Conservation (phyloP, 1,140 invertebrate genomes). For the Drosophila equinoxialis region DNA sequence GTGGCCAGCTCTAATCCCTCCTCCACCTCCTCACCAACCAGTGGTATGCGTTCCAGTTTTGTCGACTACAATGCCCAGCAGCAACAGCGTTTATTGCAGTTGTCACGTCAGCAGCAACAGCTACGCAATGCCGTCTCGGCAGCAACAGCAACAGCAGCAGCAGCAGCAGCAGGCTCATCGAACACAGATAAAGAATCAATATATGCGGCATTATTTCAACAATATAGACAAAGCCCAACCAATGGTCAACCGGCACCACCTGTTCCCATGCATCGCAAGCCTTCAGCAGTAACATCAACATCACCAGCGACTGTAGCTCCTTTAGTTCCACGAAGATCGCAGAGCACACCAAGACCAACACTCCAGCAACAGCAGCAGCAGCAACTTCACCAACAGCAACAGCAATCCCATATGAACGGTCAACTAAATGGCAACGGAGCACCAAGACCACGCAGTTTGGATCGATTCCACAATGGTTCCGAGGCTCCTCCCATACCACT, state of each 20-base stretch:
- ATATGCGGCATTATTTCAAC: conserved; percentile 75
- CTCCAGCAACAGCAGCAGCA: conserved; percentile 58
- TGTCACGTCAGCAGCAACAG: conserved; percentile 76
- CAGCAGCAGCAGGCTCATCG: not conserved
- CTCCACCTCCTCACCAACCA: conserved; percentile 20
- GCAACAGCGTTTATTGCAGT: conserved; percentile 75
- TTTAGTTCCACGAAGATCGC: conserved; percentile 72
- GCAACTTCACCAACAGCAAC: conserved; percentile 26
- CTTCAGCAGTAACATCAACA: not conserved
- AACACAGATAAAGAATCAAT: conserved; percentile 67
- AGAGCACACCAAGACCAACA: conserved; percentile 71
- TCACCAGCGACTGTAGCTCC: conserved; percentile 47
- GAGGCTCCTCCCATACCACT: conserved; percentile 75
- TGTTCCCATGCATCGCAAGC: conserved; percentile 52
- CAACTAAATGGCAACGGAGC: conserved; percentile 67
- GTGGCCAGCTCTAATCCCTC: conserved; percentile 44
- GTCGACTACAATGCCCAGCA: conserved; percentile 75
- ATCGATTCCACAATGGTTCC: conserved; percentile 66
- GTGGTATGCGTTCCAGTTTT: conserved; percentile 48
- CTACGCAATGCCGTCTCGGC: conserved; percentile 68
- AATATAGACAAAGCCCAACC: conserved; percentile 76
- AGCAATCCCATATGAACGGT: conserved; percentile 41
- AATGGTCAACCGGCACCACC: conserved; percentile 56
- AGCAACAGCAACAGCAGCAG: conserved; percentile 26
- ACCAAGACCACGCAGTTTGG: conserved; percentile 75